These are phyloP conservation scores for Didymodactylos carnosus DNA, from an alignment of 2,888 invertebrate genomes.

Conservation along the genomic window DNA sequence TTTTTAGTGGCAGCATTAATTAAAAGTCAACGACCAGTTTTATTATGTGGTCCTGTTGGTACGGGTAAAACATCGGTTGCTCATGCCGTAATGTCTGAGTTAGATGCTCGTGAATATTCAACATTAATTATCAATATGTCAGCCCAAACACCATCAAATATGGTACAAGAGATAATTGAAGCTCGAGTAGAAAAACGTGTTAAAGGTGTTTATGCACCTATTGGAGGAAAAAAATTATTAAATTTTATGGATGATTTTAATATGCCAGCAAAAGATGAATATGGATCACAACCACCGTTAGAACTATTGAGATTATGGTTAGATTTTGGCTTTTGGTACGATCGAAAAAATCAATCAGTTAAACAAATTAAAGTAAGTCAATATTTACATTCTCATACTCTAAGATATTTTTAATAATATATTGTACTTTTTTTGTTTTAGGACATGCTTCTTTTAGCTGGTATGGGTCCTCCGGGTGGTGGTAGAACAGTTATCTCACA, in stretches of 20 bases:
- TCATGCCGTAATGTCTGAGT: constrained; percentile 44
- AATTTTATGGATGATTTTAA: constrained; percentile 76
- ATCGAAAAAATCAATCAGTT: constrained; percentile 54
- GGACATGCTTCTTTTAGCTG: constrained; percentile 35
- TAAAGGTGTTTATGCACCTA: constrained; percentile 59
- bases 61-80: constrained; percentile 60
- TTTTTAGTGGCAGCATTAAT: constrained; percentile 50
- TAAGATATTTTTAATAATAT: neutral
- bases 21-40: constrained; percentile 47
- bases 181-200: constrained; percentile 67
- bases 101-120: constrained; percentile 43
- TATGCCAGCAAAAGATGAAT: constrained; percentile 69
- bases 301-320: constrained; percentile 65
- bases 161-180: constrained; percentile 64
- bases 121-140: constrained; percentile 64
- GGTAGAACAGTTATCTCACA: constrained; percentile 32
- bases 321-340: constrained; percentile 74
- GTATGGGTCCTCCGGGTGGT: constrained; percentile 36
- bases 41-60: constrained; percentile 65
- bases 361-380: constrained; percentile 45
- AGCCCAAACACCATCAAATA: constrained; percentile 62
- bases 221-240: constrained; percentile 58
- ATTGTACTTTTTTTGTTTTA: constrained; percentile 23
- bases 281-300: constrained; percentile 68
- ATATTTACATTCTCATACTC: constrained; percentile 29